Evolutionary conservation across 2,888 invertebrate genomes (phyloP), one percentile per base, ranked within the genome.

Genomic region (Strigamia crassipes): DNA sequence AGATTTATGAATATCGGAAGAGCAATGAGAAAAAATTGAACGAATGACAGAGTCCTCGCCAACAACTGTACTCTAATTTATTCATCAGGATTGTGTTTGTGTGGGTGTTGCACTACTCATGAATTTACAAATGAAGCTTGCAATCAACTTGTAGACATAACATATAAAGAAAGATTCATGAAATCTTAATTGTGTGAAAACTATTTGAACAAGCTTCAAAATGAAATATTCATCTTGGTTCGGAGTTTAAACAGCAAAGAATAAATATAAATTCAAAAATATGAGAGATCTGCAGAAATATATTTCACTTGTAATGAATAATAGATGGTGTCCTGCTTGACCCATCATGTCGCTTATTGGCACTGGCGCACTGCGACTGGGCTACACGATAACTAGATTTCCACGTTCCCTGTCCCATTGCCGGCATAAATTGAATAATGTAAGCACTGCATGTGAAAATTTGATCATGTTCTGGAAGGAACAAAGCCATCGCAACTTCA

Each of bases 351-450:
- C 31, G n/a, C 18, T 73, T 51, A 18, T 51, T 73, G 73, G 73
- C 61, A 66, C 23, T 12, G 21, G 61, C 23, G 73, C 73, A 13
- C 13, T 12, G 73, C 73, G 12, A 31, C 31, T 23, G 31, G 31
- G 31, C 73, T 73, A 27, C 73, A 31, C 27, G 73, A 27, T 73
- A 73, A 73, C 73, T 73, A 73, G 73, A 73, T 73, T 73, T 73
- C 27, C 73, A 31, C 27, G 23, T 73, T 73, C 73, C 27, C 73
- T 27, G 27, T 73, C 31, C 73, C 73, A 31, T 31, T 73, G 27
- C 73, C 31, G 31, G 73, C 73, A 73, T 73, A 73, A 73, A 73
- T 73, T 73, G 73, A 73, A 73, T 73, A 73, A 73, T 73, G 73
- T 73, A 73, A 31, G 73, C 73, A 73, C 27, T 31, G 73, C 73